Evolutionary conservation across 1,140 invertebrate genomes (phyloP), one percentile per base, ranked within the genome.

Genomic region (Cydia strobilella): DNA sequence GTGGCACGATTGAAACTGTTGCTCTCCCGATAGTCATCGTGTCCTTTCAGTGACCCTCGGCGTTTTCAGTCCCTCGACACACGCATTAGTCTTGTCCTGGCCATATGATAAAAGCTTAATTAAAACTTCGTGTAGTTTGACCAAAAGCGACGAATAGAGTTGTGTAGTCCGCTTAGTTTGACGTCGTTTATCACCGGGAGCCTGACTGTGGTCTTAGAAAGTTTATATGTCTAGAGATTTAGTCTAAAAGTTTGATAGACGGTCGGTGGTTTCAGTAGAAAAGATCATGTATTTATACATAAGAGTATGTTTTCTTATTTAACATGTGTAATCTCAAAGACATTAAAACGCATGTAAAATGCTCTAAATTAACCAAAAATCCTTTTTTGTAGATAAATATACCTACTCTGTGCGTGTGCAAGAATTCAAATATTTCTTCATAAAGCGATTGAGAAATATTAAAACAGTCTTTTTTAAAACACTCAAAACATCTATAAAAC

Each of bases 1-100:
- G 80, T 81, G 81, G 79, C 84, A 81, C 84, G 84, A 89, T 89
- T 89, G 87, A 88, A 89, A 87, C 83, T 84, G 79, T 78, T 73
- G 74, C 81, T 79, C 77, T 75, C 78, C 79, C 78, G 85, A 90
- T 90, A 86, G 82, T 81, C 86, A 87, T 88, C 85, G 79, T 77
- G 73, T 82, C 87, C 82, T 87, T 86, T 83, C 78, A 83, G 77
- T 77, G 80, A 86, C 82, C 82, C 82, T 59, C 54, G 18, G 20
- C 20, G 54, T 59, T 87, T 86, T 83, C 78, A 83, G 79, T 85
- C 82, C 82, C 82, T 76, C 76, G 73, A 71, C 73, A 73, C 78
- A 79, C 78, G 77, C 84, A 79, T 81, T 78, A 81, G 82, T 80
- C 80, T 76, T 76, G 76, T 77, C 72, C 78, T 72, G 62, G 63